Evolutionary conservation across 2,113 vertebrate species (phyloP).

Genomic region (Caloenas nicobarica): DNA sequence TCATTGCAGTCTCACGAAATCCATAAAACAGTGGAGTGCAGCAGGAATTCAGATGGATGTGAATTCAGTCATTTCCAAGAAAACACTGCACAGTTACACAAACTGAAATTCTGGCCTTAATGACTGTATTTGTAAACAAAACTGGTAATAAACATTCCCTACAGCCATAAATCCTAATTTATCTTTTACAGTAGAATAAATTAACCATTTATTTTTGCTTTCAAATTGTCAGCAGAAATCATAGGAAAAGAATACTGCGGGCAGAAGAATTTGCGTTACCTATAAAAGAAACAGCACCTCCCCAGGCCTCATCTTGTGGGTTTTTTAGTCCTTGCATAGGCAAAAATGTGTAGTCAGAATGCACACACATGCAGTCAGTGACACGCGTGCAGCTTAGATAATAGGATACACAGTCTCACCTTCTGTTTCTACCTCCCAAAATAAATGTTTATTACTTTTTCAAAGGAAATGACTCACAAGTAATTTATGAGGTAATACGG

Average conservation of each 20-base stretch:
- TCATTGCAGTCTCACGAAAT: neutral
- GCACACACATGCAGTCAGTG: neutral
- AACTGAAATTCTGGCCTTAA: neutral
- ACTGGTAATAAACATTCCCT: neutral
- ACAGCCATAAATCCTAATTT: neutral
- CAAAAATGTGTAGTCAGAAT: accelerated
- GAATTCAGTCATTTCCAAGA: neutral
- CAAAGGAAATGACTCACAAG: slow-evolving; percentile 15
- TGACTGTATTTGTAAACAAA: neutral
- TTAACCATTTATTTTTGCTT: neutral
- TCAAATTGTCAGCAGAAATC: neutral
- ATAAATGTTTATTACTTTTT: slow-evolving; percentile 16
- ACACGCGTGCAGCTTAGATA: neutral
- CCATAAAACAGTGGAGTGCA: neutral
- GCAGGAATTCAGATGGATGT: neutral
- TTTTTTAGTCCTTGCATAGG: neutral
- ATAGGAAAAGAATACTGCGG: neutral
- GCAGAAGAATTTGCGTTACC: neutral
- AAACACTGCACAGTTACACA: accelerated
- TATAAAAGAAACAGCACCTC: neutral
- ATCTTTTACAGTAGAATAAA: neutral
- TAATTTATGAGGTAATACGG: slow-evolving; percentile 57
- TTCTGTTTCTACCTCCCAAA: neutral
- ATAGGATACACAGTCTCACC: neutral
- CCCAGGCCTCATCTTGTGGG: no score